Evolutionary conservation across 2,113 vertebrate species (phyloP).

Genomic region (Puma concolor): DNA sequence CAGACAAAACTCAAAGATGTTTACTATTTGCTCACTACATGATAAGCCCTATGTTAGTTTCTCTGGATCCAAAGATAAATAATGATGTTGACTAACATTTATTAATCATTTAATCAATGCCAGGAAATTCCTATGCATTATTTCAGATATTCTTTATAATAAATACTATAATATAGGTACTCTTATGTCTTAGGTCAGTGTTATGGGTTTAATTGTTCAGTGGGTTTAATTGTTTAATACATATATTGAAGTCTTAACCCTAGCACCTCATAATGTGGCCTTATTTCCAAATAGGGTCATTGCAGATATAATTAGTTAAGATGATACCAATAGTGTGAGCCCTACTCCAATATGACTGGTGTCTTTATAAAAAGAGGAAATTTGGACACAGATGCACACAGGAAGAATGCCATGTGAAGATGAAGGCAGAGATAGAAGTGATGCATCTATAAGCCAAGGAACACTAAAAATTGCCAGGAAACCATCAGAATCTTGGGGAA

Average conservation of each 20-base stretch:
- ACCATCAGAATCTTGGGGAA: not conserved
- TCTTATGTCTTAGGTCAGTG: not conserved
- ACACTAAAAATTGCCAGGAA: not conserved
- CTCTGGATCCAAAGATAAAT: not conserved
- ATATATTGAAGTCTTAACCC: no score
- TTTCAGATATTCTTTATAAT: slow-evolving; percentile 24
- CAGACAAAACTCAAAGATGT: not conserved
- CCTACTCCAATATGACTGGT: no score
- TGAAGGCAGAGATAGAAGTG: not conserved
- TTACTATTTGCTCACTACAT: not conserved
- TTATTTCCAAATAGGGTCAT: no score
- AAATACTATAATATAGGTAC: not conserved
- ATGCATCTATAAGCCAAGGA: not conserved
- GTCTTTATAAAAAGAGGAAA: not conserved
- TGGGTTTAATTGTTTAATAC: not conserved
- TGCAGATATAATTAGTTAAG: no score
- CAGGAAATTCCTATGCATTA: not conserved
- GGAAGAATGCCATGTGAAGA: not conserved
- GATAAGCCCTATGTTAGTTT: not conserved
- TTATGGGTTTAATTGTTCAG: not conserved
- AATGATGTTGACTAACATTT: not conserved
- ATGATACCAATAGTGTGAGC: no score
- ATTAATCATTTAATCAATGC: not conserved
- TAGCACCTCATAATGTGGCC: no score
- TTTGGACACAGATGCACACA: not conserved